Percentiles rank a stretch among this genome's conserved stretches.
phyloP scores from a whole-genome alignment of 2,113 vertebrate species.

The Rana temporaria region DNA sequence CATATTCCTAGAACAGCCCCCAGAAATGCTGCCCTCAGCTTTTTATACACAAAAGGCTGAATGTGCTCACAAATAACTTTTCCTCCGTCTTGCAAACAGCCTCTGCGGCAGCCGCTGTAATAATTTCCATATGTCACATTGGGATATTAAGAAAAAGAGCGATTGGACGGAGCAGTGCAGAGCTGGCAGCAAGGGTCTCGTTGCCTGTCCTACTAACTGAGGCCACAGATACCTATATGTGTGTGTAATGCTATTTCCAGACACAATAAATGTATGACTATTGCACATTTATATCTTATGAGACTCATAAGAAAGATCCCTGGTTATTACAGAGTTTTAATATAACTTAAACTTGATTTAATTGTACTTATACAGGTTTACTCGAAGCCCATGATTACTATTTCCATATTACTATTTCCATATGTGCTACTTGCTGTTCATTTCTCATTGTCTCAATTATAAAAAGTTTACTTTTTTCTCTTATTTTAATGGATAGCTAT shows the following conservation, averaged over 20 bases:
- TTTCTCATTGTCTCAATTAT: too few relatives aligned
- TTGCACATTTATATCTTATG: slow-evolving; percentile 7
- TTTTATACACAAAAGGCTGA: slow-evolving; percentile 36
- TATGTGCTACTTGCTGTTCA: too few relatives aligned
- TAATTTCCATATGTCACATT: slow-evolving; percentile 54
- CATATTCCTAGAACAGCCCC: neutral
- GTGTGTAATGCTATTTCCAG: slow-evolving; percentile 51
- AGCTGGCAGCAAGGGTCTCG: slow-evolving; percentile 33
- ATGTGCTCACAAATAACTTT: slow-evolving; percentile 47
- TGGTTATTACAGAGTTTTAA: slow-evolving; percentile 13
- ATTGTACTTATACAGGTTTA: neutral
- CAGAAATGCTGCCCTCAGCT: slow-evolving; percentile 50
- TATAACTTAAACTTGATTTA: neutral
- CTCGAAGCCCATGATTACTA: too few relatives aligned
- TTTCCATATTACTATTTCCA: too few relatives aligned
- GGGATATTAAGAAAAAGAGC: slow-evolving; percentile 25
- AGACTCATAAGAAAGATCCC: neutral
- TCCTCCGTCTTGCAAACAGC: slow-evolving; percentile 31
- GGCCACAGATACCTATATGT: slow-evolving; percentile 28
- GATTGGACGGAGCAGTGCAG: slow-evolving; percentile 49
- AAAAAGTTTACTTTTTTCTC: too few relatives aligned
- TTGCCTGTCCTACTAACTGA: slow-evolving; percentile 16
- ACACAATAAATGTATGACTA: slow-evolving; percentile 9
- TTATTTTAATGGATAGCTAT: too few relatives aligned
- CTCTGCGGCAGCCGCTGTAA: slow-evolving; percentile 37